Conservation (phyloP, 2,888 invertebrate species). For the Coelinius sp. region DNA sequence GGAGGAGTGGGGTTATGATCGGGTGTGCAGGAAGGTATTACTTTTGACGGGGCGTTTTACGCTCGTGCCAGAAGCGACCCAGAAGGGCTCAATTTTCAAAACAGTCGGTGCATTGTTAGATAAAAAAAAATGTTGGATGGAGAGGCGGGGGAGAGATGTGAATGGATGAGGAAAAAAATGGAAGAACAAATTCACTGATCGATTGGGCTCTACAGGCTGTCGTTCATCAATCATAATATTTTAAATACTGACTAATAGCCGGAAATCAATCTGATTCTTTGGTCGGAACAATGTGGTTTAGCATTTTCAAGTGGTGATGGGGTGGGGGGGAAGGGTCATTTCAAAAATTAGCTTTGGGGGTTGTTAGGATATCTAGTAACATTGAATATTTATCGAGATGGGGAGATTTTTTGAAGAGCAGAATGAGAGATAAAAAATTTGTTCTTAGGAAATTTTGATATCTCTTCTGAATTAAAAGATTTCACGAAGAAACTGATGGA, state of each 20-base stretch:
- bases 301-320: not conserved
- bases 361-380: not conserved
- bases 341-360: not conserved
- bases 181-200: constrained; percentile 29
- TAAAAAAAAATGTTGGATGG: constrained; percentile 1
- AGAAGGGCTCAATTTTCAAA: constrained; percentile 39
- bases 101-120: constrained; percentile 6
- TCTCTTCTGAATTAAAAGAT: no score
- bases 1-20: constrained; percentile 47
- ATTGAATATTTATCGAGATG: not conserved
- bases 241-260: constrained; percentile 28
- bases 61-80: constrained; percentile 14
- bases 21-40: constrained; percentile 47
- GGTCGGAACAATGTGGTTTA: not conserved
- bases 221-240: constrained; percentile 33
- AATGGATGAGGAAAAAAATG: not conserved
- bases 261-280: constrained; percentile 25
- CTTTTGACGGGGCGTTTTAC: constrained; percentile 47
- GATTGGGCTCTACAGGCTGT: constrained; percentile 27
- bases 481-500: no score
- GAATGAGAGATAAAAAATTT: no score
- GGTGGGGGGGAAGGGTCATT: not conserved
- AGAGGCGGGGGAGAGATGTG: no score
- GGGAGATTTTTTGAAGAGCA: not conserved
- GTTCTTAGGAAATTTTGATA: no score